phyloP scores from a whole-genome alignment of 2,797 vertebrate species.

The Lagocephalus sceleratus region DNA sequence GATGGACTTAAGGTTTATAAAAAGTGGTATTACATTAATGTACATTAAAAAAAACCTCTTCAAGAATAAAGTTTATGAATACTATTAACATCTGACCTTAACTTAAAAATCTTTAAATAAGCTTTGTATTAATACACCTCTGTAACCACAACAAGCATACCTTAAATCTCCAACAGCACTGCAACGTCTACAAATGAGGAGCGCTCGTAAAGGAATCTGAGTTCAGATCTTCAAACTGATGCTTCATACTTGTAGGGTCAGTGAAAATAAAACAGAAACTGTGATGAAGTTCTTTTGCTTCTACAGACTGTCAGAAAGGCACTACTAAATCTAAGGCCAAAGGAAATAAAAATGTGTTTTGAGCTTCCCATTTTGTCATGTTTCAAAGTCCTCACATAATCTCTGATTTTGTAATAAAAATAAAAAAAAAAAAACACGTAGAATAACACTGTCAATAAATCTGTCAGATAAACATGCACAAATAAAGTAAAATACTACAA shows the following conservation, averaged over 20 bases:
- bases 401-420: slow-evolving; percentile 40
- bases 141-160: slow-evolving; percentile 30
- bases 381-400: slow-evolving; percentile 27
- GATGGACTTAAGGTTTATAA: slow-evolving; percentile 26
- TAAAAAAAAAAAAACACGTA: slow-evolving; percentile 51
- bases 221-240: slow-evolving; percentile 31
- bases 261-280: slow-evolving; percentile 11
- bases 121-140: slow-evolving; percentile 52
- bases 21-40: slow-evolving; percentile 1
- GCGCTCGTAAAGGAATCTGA: slow-evolving; percentile 26
- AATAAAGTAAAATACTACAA: slow-evolving; percentile 36
- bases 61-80: slow-evolving; percentile 55
- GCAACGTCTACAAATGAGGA: slow-evolving; percentile 20
- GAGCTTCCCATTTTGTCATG: slow-evolving; percentile 16
- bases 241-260: slow-evolving; percentile 21
- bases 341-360: slow-evolving; percentile 32
- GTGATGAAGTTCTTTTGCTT: slow-evolving; percentile 1
- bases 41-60: slow-evolving; percentile 45
- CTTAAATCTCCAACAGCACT: slow-evolving; percentile 40
- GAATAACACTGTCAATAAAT: slow-evolving; percentile 18
- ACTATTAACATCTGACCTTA: slow-evolving; percentile 62
- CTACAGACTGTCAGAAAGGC: slow-evolving; percentile 26
- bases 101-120: slow-evolving; percentile 69
- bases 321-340: slow-evolving; percentile 41
- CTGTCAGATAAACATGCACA: slow-evolving; percentile 33